Conservation (phyloP, 2,888 invertebrate species). For the Drosophila peninsularis region DNA sequence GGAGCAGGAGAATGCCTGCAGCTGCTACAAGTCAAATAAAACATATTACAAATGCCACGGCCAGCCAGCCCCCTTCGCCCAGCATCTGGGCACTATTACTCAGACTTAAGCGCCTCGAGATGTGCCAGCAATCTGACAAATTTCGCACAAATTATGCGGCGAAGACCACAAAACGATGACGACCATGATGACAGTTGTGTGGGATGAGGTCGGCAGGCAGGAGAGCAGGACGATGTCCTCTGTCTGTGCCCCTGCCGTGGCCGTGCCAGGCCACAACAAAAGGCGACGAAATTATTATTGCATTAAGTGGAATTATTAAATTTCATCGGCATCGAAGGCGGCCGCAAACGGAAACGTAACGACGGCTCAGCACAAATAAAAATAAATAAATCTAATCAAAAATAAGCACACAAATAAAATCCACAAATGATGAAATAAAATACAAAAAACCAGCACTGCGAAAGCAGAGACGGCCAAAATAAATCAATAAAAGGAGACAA, state of each 20-base stretch:
- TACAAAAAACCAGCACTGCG: slow-evolving; percentile 19
- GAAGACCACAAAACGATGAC: slow-evolving; percentile 66
- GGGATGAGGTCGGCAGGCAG: not conserved
- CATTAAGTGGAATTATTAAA: slow-evolving; percentile 81
- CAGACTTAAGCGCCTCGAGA: slow-evolving; percentile 74
- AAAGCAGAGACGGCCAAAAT: slow-evolving; percentile 48
- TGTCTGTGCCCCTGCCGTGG: not conserved
- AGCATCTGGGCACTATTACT: slow-evolving; percentile 58
- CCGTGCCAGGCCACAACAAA: slow-evolving; percentile 52
- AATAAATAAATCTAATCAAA: slow-evolving; percentile 81
- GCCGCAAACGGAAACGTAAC: slow-evolving; percentile 41
- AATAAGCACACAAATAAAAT: slow-evolving; percentile 79
- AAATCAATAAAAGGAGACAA: slow-evolving; percentile 79
- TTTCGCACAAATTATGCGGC: slow-evolving; percentile 79
- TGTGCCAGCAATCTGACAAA: slow-evolving; percentile 78
- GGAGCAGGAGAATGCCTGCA: slow-evolving; percentile 48
- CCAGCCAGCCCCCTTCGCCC: slow-evolving; percentile 6
- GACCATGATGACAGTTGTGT: slow-evolving; percentile 48
- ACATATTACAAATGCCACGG: slow-evolving; percentile 74
- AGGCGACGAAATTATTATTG: slow-evolving; percentile 80
- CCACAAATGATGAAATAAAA: slow-evolving; percentile 49
- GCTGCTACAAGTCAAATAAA: slow-evolving; percentile 74
- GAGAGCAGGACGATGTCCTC: slow-evolving; percentile 12
- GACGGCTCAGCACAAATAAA: slow-evolving; percentile 72
- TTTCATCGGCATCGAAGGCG: slow-evolving; percentile 68